phyloP scores from a whole-genome alignment of 2,888 invertebrate species.

The Rhodophaea formosa region DNA sequence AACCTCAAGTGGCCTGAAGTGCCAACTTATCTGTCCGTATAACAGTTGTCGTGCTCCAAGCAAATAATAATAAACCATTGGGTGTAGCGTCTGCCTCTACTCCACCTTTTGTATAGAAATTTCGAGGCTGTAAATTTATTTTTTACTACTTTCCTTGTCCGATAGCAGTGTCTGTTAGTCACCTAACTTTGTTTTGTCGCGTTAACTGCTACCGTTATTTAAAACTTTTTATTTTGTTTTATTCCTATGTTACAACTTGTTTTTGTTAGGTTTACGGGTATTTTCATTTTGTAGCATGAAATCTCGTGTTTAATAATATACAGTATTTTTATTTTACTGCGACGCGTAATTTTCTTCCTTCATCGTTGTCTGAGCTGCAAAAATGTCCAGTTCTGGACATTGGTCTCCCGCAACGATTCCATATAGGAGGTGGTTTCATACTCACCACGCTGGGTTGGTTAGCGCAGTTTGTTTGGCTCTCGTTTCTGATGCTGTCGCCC shows the following conservation, averaged over 20 bases:
- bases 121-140: constrained; percentile 42
- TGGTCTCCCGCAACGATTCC: too few species aligned
- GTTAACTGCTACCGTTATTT: constrained; percentile 2
- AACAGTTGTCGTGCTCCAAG: constrained; percentile 57
- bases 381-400: too few species aligned
- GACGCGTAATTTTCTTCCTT: too few species aligned
- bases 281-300: too few species aligned
- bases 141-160: constrained; percentile 28
- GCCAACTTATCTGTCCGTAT: constrained; percentile 54
- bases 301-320: too few species aligned
- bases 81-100: constrained; percentile 41
- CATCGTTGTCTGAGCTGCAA: too few species aligned
- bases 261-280: neutral
- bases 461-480: too few species aligned
- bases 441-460: too few species aligned
- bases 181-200: constrained; percentile 13
- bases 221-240: constrained; percentile 4
- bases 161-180: constrained; percentile 18
- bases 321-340: too few species aligned
- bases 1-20: constrained; percentile 35
- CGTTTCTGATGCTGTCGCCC: too few species aligned
- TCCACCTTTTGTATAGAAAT: constrained; percentile 40
- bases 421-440: too few species aligned
- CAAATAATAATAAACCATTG: constrained; percentile 62
- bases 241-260: neutral